Evolutionary conservation across 2,888 invertebrate species (phyloP).

Genomic region (Drosophila sordidula): DNA sequence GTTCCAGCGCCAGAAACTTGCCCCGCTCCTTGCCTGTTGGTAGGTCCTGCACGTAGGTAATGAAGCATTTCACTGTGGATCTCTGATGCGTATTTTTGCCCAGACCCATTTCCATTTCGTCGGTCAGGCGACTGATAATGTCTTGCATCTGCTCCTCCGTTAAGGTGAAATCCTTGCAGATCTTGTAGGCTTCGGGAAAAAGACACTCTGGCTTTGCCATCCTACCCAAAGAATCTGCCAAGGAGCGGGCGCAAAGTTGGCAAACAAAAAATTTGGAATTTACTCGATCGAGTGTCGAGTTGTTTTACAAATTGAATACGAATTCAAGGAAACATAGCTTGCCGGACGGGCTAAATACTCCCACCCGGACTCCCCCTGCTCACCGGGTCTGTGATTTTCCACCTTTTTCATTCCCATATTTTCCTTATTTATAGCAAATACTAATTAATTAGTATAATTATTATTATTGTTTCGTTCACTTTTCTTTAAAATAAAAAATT

Average conservation of each 20-base stretch:
- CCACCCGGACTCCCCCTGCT: no score
- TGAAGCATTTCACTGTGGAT: slow-evolving; percentile 95
- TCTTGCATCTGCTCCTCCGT: slow-evolving; percentile 90
- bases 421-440: no score
- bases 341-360: no score
- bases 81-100: slow-evolving; percentile 89
- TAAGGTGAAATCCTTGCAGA: slow-evolving; percentile 87
- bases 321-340: neutral
- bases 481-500: no score
- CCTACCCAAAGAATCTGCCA: slow-evolving; percentile 92
- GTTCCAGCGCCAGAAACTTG: slow-evolving; percentile 96
- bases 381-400: no score
- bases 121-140: slow-evolving; percentile 89
- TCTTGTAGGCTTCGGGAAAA: slow-evolving; percentile 91
- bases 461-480: no score
- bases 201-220: slow-evolving; percentile 85
- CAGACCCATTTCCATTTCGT: slow-evolving; percentile 92
- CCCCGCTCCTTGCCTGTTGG: slow-evolving; percentile 97
- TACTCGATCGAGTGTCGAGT: neutral
- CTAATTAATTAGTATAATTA: no score
- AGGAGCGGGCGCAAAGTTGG: neutral
- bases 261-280: slow-evolving; percentile 17
- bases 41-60: slow-evolving; percentile 96
- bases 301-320: neutral
- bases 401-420: no score